Percentiles rank a stretch among this genome's conserved stretches.
Conservation (phyloP, 2,797 vertebrate genomes). For the Sparus aurata region DNA sequence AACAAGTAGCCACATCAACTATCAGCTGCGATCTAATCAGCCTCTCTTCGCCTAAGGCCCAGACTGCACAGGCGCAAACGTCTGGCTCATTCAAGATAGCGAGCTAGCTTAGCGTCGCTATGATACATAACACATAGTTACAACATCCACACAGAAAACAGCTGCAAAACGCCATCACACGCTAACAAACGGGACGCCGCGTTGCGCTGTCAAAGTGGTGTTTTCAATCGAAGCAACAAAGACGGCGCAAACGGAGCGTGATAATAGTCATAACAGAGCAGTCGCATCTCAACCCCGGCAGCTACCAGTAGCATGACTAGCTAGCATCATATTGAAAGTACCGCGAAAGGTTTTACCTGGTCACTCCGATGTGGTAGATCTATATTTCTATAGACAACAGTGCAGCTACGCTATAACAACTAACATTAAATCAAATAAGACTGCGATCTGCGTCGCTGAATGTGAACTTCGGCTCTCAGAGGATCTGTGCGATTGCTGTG, state of each 20-base stretch:
- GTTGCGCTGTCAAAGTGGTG: neutral
- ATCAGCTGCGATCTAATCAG: slow-evolving; percentile 1
- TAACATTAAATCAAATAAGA: slow-evolving; percentile 59
- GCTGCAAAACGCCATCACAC: neutral
- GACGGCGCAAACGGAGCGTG: neutral
- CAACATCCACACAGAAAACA: neutral
- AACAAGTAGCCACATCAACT: neutral
- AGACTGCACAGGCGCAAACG: slow-evolving; percentile 50
- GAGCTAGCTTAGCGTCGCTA: slow-evolving; percentile 64
- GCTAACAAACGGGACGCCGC: neutral
- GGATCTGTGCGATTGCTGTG: slow-evolving; percentile 55
- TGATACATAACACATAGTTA: slow-evolving; percentile 29
- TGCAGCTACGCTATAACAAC: slow-evolving; percentile 33
- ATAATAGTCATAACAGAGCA: slow-evolving; percentile 52
- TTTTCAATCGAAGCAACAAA: neutral
- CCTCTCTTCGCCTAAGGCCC: slow-evolving; percentile 66
- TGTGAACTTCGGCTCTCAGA: slow-evolving; percentile 47
- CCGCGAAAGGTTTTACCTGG: slow-evolving; percentile 85
- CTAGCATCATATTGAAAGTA: slow-evolving; percentile 81
- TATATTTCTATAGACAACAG: slow-evolving; percentile 57
- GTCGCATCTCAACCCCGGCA: slow-evolving; percentile 36
- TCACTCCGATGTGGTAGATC: slow-evolving; percentile 72
- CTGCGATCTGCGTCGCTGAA: slow-evolving; percentile 16
- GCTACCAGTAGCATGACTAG: slow-evolving; percentile 67
- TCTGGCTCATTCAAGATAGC: slow-evolving; percentile 62